These are phyloP conservation scores for Paramuricea clavata DNA, from an alignment of 92 coral and sea anemone genomes.

Conservation along the genomic window DNA sequence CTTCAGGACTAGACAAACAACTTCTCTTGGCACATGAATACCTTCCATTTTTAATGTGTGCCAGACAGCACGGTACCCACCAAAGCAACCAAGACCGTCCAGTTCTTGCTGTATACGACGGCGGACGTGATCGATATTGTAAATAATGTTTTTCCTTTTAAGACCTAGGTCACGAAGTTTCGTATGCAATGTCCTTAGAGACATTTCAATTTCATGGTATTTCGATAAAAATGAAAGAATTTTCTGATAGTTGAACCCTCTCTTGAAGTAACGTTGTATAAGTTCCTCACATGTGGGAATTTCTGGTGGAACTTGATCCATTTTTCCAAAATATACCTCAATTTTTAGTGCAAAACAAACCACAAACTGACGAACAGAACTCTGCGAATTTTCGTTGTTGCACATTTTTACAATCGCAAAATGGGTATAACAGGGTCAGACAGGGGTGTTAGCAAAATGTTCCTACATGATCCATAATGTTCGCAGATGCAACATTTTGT, in stretches of 20 bases:
- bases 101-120: slow-evolving; percentile 24
- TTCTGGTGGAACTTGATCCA: slow-evolving; percentile 8
- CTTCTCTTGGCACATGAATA: slow-evolving; percentile 70
- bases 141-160: slow-evolving; percentile 5
- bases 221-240: no score
- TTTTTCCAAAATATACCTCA: no score
- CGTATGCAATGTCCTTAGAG: slow-evolving; percentile 15
- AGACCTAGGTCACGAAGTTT: slow-evolving; percentile 32
- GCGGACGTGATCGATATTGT: slow-evolving; percentile 13
- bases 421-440: not conserved
- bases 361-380: not conserved
- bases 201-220: slow-evolving; percentile 3
- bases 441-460: not conserved
- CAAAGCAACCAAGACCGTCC: slow-evolving; percentile 25
- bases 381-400: not conserved
- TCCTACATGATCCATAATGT: no score
- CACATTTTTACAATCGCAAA: not conserved
- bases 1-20: slow-evolving; percentile 52
- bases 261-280: no score
- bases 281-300: no score
- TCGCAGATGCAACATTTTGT: no score
- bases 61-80: slow-evolving; percentile 35
- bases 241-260: no score
- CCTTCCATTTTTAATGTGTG: no score
- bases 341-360: not conserved